Evolutionary conservation across 1,140 invertebrate species (phyloP).

Genomic region (Kradibia gibbosae): DNA sequence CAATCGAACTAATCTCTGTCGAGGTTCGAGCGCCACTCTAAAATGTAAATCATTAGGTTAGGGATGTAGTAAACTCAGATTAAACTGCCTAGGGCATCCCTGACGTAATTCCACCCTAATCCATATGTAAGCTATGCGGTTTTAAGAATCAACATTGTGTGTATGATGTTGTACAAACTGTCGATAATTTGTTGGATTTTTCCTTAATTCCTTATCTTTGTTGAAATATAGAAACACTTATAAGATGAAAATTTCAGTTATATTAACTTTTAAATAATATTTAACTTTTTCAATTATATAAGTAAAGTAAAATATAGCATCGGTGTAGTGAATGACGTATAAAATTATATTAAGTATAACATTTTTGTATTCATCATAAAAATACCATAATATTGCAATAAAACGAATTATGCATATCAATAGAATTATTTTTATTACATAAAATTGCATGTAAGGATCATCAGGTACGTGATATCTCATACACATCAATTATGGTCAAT

Average conservation of each 20-base stretch:
- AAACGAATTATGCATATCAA: not conserved
- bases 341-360: too few relatives aligned
- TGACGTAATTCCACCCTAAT: slow-evolving; percentile 63
- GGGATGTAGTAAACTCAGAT: slow-evolving; percentile 51
- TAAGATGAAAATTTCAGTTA: not conserved
- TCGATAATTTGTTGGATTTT: not conserved
- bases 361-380: too few relatives aligned
- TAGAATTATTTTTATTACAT: slow-evolving; percentile 9
- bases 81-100: slow-evolving; percentile 69
- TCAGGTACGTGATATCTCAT: not conserved
- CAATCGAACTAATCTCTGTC: slow-evolving; percentile 23
- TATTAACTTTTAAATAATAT: not conserved
- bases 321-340: too few relatives aligned
- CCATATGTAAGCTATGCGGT: slow-evolving; percentile 35
- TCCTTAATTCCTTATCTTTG: not conserved
- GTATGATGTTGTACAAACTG: slow-evolving; percentile 26
- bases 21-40: slow-evolving; percentile 41
- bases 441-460: slow-evolving; percentile 17
- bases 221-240: not conserved
- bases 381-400: not conserved
- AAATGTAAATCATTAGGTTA: slow-evolving; percentile 67
- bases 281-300: too few relatives aligned
- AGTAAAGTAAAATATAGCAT: too few relatives aligned
- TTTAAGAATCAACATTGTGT: not conserved
- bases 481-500: not conserved